These are phyloP conservation scores for Polypterus senegalus DNA, from an alignment of 2,113 vertebrate genomes.

Conservation along the genomic window DNA sequence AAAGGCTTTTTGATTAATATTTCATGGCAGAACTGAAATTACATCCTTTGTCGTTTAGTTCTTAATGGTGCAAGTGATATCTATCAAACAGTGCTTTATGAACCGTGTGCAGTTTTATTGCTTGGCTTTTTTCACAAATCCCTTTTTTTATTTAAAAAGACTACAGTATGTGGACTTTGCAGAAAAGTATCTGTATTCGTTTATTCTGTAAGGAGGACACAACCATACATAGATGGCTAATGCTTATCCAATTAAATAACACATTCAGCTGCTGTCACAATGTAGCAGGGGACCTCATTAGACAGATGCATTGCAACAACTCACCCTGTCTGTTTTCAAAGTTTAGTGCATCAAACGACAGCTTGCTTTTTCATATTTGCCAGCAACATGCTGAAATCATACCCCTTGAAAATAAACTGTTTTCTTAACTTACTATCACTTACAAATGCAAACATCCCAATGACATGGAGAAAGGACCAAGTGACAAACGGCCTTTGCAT, in stretches of 20 bases:
- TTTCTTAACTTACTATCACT: background rate
- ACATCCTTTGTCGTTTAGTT: conserved; percentile 73
- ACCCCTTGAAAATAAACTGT: background rate
- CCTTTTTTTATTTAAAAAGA: conserved; percentile 51
- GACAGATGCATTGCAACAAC: conserved; percentile 9
- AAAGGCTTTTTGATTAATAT: conserved; percentile 79
- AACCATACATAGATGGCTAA: background rate
- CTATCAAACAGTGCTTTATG: conserved; percentile 69
- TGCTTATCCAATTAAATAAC: background rate
- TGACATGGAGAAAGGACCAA: background rate
- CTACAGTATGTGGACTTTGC: conserved; percentile 28
- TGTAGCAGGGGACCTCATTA: conserved; percentile 8
- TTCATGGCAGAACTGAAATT: conserved; percentile 68
- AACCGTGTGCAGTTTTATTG: conserved; percentile 61
- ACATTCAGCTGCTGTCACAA: background rate
- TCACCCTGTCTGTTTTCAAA: background rate
- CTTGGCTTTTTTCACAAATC: conserved; percentile 60
- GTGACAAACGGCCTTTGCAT: too few species aligned
- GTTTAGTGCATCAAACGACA: background rate
- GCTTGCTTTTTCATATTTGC: too few species aligned
- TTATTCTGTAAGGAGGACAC: conserved; percentile 21
- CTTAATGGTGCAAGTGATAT: conserved; percentile 77
- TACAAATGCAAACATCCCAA: background rate
- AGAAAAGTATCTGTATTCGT: conserved; percentile 37
- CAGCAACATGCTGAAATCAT: too few species aligned